Percentiles rank a stretch among this genome's conserved stretches.
Evolutionary conservation across 2,888 invertebrate genomes (phyloP).

Genomic region (Coelopa pilipes): DNA sequence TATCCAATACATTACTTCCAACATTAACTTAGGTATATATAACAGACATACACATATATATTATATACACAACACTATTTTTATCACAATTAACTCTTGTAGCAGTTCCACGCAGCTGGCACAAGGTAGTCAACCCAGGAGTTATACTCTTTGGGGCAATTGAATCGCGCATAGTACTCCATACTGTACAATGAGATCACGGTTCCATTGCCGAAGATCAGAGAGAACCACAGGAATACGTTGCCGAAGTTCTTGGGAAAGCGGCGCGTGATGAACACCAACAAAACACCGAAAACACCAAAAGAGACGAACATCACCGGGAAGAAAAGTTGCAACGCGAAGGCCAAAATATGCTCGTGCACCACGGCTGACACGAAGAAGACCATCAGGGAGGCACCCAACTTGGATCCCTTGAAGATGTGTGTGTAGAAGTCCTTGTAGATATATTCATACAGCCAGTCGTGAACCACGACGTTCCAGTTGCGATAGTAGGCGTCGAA

Average conservation of each 20-base stretch:
- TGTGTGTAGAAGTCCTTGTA: constrained; percentile 76
- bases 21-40: no score
- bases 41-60: no score
- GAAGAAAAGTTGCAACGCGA: constrained; percentile 86
- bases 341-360: constrained; percentile 86
- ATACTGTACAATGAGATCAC: constrained; percentile 78
- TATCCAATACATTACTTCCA: no score
- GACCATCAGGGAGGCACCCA: constrained; percentile 72
- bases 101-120: constrained; percentile 69
- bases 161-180: constrained; percentile 71
- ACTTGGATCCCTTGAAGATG: constrained; percentile 66
- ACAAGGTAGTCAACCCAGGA: constrained; percentile 62
- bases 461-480: constrained; percentile 95
- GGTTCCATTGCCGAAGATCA: constrained; percentile 80
- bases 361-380: constrained; percentile 85
- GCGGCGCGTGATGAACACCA: constrained; percentile 70
- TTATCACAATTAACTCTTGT: constrained; percentile 34
- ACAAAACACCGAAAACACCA: constrained; percentile 72
- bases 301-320: constrained; percentile 86
- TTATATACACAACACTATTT: not conserved
- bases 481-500: constrained; percentile 87
- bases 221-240: constrained; percentile 83
- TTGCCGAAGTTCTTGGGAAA: constrained; percentile 73
- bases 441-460: constrained; percentile 92
- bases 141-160: constrained; percentile 53